These are phyloP conservation scores for Probosciger aterrimus DNA, from an alignment of 2,113 vertebrate species.

Conservation along the genomic window DNA sequence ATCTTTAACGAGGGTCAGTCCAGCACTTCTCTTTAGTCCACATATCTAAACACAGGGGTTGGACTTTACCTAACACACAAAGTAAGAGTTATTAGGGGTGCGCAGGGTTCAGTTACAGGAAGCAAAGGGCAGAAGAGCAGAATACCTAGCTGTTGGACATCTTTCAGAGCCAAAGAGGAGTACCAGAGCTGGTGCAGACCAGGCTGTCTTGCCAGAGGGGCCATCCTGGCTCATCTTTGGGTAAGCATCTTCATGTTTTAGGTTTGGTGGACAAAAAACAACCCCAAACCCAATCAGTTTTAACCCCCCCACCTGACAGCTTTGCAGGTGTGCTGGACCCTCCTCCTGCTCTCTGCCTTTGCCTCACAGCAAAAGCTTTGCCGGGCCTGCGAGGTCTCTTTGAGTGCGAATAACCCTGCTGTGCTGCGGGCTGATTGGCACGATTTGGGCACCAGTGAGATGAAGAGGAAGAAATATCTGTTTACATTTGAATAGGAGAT, in stretches of 20 bases:
- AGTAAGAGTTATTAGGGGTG: background rate
- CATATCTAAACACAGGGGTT: background rate
- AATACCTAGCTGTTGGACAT: background rate
- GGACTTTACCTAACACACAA: background rate
- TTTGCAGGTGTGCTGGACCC: background rate
- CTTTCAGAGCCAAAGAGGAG: background rate
- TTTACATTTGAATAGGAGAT: constrained; percentile 50
- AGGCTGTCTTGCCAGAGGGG: background rate
- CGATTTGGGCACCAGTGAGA: background rate
- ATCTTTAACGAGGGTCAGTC: background rate
- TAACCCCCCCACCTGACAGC: background rate
- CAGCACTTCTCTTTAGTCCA: background rate
- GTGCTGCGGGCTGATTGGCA: background rate
- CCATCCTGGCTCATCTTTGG: background rate
- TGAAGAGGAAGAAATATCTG: constrained; percentile 22
- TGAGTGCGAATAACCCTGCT: background rate
- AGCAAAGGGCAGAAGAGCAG: background rate
- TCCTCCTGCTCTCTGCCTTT: background rate
- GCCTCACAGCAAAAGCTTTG: background rate
- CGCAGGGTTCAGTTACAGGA: background rate
- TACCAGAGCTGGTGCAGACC: background rate
- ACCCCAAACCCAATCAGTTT: background rate
- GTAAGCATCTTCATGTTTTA: background rate
- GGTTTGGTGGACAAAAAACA: background rate
- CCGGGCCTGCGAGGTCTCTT: background rate